phyloP scores from a whole-genome alignment of 2,888 invertebrate species.

The Caenorhabditis macrosperma region DNA sequence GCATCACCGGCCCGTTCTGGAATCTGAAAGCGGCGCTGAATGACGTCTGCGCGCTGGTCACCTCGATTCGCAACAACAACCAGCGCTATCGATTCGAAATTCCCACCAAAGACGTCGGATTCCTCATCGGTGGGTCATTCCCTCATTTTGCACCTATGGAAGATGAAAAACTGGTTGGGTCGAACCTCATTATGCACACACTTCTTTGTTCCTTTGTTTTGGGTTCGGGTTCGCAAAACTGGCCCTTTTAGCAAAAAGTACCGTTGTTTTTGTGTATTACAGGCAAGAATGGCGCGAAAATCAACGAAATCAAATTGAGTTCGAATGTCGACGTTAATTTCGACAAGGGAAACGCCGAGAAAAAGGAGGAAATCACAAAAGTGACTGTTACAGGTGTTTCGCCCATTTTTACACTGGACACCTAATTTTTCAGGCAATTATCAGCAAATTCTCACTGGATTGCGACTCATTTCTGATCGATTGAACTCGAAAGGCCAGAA shows the following conservation, averaged over 20 bases:
- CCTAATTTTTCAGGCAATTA: slow-evolving; percentile 37
- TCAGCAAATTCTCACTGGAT: slow-evolving; percentile 35
- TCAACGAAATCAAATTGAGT: slow-evolving; percentile 53
- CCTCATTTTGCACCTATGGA: not conserved
- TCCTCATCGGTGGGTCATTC: slow-evolving; percentile 49
- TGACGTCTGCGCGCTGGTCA: slow-evolving; percentile 22
- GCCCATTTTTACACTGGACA: not conserved
- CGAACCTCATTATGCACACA: slow-evolving; percentile 44
- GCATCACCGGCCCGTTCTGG: slow-evolving; percentile 44
- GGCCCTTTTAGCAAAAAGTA: slow-evolving; percentile 42
- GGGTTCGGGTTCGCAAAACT: slow-evolving; percentile 8
- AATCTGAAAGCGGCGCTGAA: slow-evolving; percentile 44
- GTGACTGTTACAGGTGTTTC: slow-evolving; percentile 27
- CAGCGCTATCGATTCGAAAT: slow-evolving; percentile 31
- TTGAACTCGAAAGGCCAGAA: slow-evolving; percentile 36
- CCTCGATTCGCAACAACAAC: slow-evolving; percentile 40
- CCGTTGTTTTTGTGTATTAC: slow-evolving; percentile 16
- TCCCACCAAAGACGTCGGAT: slow-evolving; percentile 49
- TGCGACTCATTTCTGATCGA: slow-evolving; percentile 39
- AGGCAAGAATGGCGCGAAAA: slow-evolving; percentile 58
- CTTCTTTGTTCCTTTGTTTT: slow-evolving; percentile 55
- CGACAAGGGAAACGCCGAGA: slow-evolving; percentile 1
- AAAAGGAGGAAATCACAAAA: not conserved
- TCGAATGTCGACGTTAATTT: slow-evolving; percentile 47
- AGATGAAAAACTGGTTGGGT: slow-evolving; percentile 27